These are phyloP conservation scores for Adelphocoris suturalis DNA, from an alignment of 2,888 invertebrate species.

Conservation along the genomic window DNA sequence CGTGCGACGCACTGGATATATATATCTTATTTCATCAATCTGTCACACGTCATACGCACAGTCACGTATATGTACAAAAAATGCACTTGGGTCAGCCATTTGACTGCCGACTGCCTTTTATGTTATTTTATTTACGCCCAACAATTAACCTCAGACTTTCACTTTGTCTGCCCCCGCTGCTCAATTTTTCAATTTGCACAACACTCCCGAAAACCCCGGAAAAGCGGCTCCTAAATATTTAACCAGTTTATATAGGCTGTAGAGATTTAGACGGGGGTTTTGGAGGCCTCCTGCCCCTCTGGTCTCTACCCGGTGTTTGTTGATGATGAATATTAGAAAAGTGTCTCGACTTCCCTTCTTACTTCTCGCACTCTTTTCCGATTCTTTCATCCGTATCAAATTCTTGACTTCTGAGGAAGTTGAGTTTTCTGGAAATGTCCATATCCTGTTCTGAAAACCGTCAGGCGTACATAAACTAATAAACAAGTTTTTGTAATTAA, in stretches of 20 bases:
- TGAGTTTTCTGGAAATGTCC: too few relatives aligned
- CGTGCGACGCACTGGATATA: too few relatives aligned
- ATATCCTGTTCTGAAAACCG: too few relatives aligned
- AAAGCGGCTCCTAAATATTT: slow-evolving; percentile 23
- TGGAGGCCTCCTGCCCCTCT: neutral
- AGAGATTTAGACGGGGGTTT: neutral
- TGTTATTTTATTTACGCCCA: slow-evolving; percentile 19
- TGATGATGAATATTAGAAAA: slow-evolving; percentile 52
- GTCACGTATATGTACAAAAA: neutral
- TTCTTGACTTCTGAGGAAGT: neutral
- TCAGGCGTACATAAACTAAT: too few relatives aligned
- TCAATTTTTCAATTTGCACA: slow-evolving; percentile 21
- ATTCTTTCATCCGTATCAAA: neutral
- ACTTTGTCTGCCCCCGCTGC: neutral
- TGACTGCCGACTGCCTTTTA: slow-evolving; percentile 2
- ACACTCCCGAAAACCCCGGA: neutral
- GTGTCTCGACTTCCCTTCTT: slow-evolving; percentile 40
- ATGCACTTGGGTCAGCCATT: neutral
- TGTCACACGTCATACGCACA: too few relatives aligned
- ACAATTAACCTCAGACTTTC: neutral
- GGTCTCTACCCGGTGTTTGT: slow-evolving; percentile 2
- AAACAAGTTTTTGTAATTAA: too few relatives aligned
- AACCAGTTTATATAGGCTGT: slow-evolving; percentile 52
- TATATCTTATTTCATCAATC: too few relatives aligned
- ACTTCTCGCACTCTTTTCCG: neutral